Conservation (phyloP, 2,888 invertebrate species). For the Cotesia congregata region DNA sequence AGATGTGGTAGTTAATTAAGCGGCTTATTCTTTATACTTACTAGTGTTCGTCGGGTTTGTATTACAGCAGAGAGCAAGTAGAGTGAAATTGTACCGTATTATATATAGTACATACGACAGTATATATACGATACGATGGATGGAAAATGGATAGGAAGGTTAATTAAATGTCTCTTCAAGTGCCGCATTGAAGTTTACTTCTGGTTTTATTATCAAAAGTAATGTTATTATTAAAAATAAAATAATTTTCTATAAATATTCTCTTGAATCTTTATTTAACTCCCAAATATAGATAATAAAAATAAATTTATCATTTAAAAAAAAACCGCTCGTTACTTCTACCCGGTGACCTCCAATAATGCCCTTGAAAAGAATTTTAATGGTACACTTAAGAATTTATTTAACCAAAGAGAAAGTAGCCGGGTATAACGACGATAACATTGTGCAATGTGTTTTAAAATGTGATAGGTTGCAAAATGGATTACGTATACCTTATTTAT, state of each 20-base stretch:
- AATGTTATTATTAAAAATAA: slow-evolving; percentile 15
- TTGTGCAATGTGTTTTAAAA: slow-evolving; percentile 6
- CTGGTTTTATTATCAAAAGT: slow-evolving; percentile 35
- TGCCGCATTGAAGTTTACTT: slow-evolving; percentile 23
- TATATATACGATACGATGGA: slow-evolving; percentile 11
- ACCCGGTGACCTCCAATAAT: slow-evolving; percentile 11
- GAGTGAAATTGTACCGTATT: neutral
- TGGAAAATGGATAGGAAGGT: slow-evolving; percentile 30
- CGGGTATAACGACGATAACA: neutral
- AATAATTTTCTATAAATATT: too few relatives aligned
- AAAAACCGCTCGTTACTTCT: neutral
- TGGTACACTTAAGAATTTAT: slow-evolving; percentile 10
- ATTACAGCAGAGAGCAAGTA: neutral
- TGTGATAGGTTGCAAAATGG: slow-evolving; percentile 11
- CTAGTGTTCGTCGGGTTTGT: neutral
- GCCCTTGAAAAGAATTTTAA: slow-evolving; percentile 21
- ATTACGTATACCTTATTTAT: slow-evolving; percentile 1
- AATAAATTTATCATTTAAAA: neutral
- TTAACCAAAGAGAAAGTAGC: slow-evolving; percentile 18
- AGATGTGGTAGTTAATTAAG: slow-evolving; percentile 3
- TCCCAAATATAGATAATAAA: neutral
- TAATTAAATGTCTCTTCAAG: slow-evolving; percentile 41
- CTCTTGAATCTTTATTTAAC: neutral
- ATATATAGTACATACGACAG: neutral
- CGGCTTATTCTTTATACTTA: slow-evolving; percentile 1